These are phyloP conservation scores for Azemiops feae DNA, from an alignment of 2,113 vertebrate genomes.

Conservation along the genomic window DNA sequence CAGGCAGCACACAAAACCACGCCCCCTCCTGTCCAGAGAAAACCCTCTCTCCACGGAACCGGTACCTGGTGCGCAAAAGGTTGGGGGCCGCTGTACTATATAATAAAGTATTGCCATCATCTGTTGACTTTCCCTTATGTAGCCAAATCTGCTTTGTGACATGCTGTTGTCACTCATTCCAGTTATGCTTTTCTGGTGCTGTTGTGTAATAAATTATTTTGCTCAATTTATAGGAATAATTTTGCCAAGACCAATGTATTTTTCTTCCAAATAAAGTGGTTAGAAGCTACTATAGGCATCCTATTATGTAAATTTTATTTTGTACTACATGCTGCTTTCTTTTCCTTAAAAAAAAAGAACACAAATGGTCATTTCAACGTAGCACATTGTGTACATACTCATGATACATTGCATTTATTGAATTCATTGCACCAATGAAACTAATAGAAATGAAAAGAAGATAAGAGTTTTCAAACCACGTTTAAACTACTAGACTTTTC, in stretches of 20 bases:
- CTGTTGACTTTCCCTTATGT: neutral
- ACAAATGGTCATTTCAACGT: neutral
- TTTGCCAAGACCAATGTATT: neutral
- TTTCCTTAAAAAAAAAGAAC: neutral
- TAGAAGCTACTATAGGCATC: neutral
- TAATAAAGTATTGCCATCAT: neutral
- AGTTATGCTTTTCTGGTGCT: neutral
- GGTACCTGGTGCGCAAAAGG: too few species aligned
- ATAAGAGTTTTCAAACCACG: slow-evolving; percentile 8
- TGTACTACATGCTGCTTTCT: neutral
- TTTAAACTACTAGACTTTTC: slow-evolving; percentile 17
- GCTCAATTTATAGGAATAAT: neutral
- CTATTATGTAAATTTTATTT: neutral
- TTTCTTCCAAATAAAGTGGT: neutral
- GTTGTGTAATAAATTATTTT: neutral
- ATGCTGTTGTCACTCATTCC: neutral
- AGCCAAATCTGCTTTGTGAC: neutral
- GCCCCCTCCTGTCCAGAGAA: too few species aligned
- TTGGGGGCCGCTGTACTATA: neutral
- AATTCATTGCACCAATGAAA: neutral
- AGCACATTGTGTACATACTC: neutral
- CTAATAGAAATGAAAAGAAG: neutral
- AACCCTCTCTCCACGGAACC: too few species aligned
- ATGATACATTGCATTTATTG: accelerated
- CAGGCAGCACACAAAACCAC: too few species aligned